These are phyloP conservation scores for Sericinus montela DNA, from an alignment of 2,888 invertebrate species.

Conservation along the genomic window DNA sequence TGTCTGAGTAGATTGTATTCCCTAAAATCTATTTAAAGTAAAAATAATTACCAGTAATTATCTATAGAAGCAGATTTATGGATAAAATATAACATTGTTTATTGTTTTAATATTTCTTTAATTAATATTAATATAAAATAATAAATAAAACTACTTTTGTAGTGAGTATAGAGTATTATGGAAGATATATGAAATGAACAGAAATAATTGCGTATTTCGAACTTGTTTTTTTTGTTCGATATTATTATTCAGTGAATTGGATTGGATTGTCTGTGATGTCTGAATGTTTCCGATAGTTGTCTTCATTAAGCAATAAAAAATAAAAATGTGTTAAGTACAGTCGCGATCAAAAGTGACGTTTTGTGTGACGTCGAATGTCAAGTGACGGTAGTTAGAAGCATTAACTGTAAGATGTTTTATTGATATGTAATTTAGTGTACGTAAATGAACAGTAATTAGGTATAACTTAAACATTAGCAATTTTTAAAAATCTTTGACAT, in stretches of 20 bases:
- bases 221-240: not conserved
- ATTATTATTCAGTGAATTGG: not conserved
- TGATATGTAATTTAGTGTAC: too few species aligned
- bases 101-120: not conserved
- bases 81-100: not conserved
- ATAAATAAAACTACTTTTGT: not conserved
- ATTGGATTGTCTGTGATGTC: constrained; percentile 6
- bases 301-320: not conserved
- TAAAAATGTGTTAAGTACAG: constrained; percentile 9
- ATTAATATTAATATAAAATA: not conserved
- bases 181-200: not conserved
- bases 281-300: not conserved
- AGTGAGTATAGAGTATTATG: not conserved
- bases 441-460: too few species aligned
- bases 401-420: not conserved
- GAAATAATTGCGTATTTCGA: not conserved
- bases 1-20: not conserved
- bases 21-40: not conserved
- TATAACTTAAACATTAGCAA: too few species aligned
- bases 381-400: constrained; percentile 4
- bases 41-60: not conserved
- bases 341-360: constrained; percentile 6
- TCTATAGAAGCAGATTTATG: not conserved
- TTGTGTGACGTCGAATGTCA: not conserved
- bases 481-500: too few species aligned